phyloP scores from a whole-genome alignment of 2,113 vertebrate genomes.

The Halcyon malimbica region DNA sequence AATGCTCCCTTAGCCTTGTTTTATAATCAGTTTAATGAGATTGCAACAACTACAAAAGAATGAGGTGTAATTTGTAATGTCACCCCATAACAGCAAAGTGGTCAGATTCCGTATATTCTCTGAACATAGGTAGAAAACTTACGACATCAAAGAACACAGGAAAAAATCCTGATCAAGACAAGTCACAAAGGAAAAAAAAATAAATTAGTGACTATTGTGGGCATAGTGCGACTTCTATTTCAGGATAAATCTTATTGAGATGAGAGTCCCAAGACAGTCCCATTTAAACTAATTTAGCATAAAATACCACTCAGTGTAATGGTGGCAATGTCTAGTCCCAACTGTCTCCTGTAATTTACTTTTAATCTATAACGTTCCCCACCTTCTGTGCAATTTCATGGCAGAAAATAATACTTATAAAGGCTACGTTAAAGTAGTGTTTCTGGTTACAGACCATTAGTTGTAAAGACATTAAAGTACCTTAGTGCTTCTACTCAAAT shows the following conservation, averaged over 20 bases:
- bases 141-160: background rate
- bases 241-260: background rate
- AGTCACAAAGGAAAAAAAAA: background rate
- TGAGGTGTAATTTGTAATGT: background rate
- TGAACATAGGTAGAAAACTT: background rate
- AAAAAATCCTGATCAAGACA: background rate
- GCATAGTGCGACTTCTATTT: background rate
- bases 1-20: background rate
- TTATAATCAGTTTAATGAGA: background rate
- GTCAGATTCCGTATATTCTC: background rate
- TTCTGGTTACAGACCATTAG: slow-evolving; percentile 32
- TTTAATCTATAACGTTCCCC: background rate
- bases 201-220: background rate
- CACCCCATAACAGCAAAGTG: background rate
- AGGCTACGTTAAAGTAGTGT: slow-evolving; percentile 14
- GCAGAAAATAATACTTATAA: background rate
- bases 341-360: slow-evolving; percentile 27
- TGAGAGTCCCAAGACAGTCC: background rate
- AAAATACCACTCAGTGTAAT: slow-evolving; percentile 9
- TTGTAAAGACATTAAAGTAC: background rate
- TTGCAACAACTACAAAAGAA: background rate
- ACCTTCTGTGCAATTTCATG: slow-evolving; percentile 29
- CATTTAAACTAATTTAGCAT: slow-evolving; percentile 21
- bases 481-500: background rate
- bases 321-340: background rate